A percentile compares a stretch with the other conserved stretches of the same genome.
Conservation (phyloP, 2,888 invertebrate genomes). For the Kuschelorhynchus macadamiae region DNA sequence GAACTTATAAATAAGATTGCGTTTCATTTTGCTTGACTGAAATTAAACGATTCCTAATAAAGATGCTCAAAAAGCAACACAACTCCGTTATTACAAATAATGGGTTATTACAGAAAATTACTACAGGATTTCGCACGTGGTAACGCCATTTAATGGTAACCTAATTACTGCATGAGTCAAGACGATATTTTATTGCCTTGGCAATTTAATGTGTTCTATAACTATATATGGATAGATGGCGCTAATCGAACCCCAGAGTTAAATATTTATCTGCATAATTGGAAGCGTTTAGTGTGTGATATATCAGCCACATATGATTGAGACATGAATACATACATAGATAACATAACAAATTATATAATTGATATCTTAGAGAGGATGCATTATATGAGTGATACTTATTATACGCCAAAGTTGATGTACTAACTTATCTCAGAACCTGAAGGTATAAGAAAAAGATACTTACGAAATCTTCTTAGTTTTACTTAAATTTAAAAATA, state of each 20-base stretch:
- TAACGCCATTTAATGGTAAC: slow-evolving; percentile 13
- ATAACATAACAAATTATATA: neutral
- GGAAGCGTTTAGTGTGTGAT: slow-evolving; percentile 9
- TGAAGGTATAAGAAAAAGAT: no score
- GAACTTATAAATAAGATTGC: no score
- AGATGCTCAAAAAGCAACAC: neutral
- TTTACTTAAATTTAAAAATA: no score
- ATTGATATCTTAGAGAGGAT: no score
- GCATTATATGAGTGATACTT: no score
- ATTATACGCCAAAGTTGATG: no score
- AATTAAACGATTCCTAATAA: neutral
- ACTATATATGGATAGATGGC: slow-evolving; percentile 16
- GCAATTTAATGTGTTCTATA: slow-evolving; percentile 13
- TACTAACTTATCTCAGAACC: no score
- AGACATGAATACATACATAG: slow-evolving; percentile 1
- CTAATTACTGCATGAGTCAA: slow-evolving; percentile 11
- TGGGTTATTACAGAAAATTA: slow-evolving; percentile 2
- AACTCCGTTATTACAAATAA: neutral
- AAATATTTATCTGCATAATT: slow-evolving; percentile 14
- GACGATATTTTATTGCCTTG: slow-evolving; percentile 8
- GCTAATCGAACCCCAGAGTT: slow-evolving; percentile 1
- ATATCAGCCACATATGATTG: neutral
- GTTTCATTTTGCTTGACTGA: no score
- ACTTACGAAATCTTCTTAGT: no score
- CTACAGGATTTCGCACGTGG: neutral